Conservation (phyloP, 2,797 vertebrate genomes). For the Phoxinus dragarum region DNA sequence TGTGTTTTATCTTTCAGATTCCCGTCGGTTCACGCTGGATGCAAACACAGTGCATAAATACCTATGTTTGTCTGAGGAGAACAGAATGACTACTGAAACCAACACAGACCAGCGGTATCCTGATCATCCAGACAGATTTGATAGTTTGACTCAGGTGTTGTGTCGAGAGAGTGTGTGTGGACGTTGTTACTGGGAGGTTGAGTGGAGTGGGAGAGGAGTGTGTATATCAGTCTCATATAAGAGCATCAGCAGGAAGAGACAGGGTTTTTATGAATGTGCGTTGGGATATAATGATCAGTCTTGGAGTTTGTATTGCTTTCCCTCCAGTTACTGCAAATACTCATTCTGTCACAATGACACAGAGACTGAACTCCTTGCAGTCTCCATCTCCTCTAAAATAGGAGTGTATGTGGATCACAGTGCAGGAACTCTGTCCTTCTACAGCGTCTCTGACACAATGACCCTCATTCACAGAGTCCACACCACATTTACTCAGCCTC, state of each 20-base stretch:
- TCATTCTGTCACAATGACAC: slow-evolving; percentile 21
- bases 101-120: background rate
- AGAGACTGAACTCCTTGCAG: background rate
- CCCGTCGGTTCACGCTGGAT: background rate
- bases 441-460: slow-evolving; percentile 41
- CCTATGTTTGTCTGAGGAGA: slow-evolving; percentile 5
- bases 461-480: slow-evolving; percentile 50
- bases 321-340: slow-evolving; percentile 7
- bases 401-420: slow-evolving; percentile 51
- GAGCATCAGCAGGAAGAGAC: slow-evolving; percentile 16
- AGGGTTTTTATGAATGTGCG: background rate
- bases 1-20: slow-evolving; percentile 36
- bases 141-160: slow-evolving; percentile 19
- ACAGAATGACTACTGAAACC: slow-evolving; percentile 17
- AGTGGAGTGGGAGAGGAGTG: slow-evolving; percentile 16
- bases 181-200: slow-evolving; percentile 29
- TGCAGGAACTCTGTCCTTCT: slow-evolving; percentile 41
- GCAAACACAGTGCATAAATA: background rate
- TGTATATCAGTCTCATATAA: slow-evolving; percentile 22
- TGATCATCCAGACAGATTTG: slow-evolving; percentile 30
- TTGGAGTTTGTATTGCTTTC: slow-evolving; percentile 30
- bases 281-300: slow-evolving; percentile 35
- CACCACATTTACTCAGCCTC: slow-evolving; percentile 44
- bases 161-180: slow-evolving; percentile 7
- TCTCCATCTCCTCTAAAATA: background rate